These are phyloP conservation scores for Ptilonorhynchus violaceus DNA, from an alignment of 2,113 vertebrate species.

Conservation along the genomic window DNA sequence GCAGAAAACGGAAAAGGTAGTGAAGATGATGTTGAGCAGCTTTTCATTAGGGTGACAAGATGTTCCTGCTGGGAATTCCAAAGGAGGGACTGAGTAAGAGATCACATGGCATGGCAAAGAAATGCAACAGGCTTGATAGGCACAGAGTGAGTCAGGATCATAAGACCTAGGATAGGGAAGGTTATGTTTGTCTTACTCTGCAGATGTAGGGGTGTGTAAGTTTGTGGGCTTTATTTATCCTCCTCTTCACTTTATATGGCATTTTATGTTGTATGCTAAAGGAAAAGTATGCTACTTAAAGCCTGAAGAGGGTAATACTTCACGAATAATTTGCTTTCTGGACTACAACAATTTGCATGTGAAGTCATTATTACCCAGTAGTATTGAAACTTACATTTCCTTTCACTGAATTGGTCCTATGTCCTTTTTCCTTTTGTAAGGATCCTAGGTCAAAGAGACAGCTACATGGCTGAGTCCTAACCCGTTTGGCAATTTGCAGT, in stretches of 20 bases:
- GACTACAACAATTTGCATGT: background rate
- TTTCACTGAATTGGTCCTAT: background rate
- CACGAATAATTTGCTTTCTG: background rate
- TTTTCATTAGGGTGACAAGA: background rate
- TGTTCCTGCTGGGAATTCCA: background rate
- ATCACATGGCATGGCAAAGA: background rate
- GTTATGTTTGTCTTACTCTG: background rate
- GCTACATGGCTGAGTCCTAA: rapidly evolving
- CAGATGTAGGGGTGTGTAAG: background rate
- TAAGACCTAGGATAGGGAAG: background rate
- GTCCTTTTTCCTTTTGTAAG: background rate
- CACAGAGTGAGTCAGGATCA: background rate
- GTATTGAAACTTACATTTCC: background rate
- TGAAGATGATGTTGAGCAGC: background rate
- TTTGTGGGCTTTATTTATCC: background rate
- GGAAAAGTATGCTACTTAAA: background rate
- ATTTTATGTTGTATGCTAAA: background rate
- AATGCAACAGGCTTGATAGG: background rate
- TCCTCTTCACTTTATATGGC: background rate
- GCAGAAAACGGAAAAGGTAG: background rate
- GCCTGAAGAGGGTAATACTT: background rate
- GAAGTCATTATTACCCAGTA: background rate
- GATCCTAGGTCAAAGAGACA: background rate
- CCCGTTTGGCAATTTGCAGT: background rate
- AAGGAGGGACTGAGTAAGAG: background rate